A percentile compares a stretch with the other conserved stretches of the same genome.
These are phyloP conservation scores for Okapia johnstoni DNA, from an alignment of 2,113 vertebrate species.

Conservation along the genomic window DNA sequence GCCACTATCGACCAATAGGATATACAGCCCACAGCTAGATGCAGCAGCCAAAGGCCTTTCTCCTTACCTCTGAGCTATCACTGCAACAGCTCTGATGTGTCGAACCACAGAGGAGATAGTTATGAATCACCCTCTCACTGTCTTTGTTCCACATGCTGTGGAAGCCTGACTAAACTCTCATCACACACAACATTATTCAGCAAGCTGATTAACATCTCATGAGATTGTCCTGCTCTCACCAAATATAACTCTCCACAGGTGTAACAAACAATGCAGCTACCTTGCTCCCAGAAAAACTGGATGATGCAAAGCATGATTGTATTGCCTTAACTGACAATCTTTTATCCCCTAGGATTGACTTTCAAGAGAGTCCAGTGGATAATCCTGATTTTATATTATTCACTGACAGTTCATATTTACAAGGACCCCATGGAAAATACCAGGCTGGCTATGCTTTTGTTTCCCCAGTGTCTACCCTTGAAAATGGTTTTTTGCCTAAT, in stretches of 20 bases:
- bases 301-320: neutral
- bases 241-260: neutral
- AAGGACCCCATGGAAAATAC: neutral
- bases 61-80: neutral
- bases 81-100: neutral
- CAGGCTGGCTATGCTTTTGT: neutral
- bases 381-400: neutral
- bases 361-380: neutral
- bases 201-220: neutral
- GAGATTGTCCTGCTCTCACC: neutral
- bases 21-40: neutral
- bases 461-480: neutral
- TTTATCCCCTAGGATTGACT: neutral
- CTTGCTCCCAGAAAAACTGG: neutral
- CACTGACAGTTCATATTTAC: neutral
- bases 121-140: neutral
- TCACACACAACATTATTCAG: neutral
- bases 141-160: neutral
- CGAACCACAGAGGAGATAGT: neutral
- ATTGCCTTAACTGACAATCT: neutral
- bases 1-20: neutral
- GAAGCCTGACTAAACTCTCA: neutral
- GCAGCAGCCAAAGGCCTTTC: neutral
- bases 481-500: neutral
- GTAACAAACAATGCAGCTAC: neutral